A percentile compares a stretch with the other conserved stretches of the same genome.
Conservation (phyloP, 2,888 invertebrate species). For the Caenorhabditis sp. region DNA sequence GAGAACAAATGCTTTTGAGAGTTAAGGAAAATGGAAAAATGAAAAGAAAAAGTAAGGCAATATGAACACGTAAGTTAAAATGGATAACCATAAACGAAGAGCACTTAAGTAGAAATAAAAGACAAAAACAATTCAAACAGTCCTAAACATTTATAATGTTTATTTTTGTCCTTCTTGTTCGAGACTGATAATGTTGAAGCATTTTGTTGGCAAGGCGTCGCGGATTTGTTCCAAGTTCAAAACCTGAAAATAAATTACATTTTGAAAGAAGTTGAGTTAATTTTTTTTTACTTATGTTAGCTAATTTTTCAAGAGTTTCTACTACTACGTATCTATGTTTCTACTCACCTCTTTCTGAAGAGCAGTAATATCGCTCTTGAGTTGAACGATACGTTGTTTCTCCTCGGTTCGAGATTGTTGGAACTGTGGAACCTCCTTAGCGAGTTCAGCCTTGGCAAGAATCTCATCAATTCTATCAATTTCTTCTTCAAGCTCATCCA, state of each 20-base stretch:
- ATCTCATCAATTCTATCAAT: constrained; percentile 59
- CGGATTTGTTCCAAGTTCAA: constrained; percentile 84
- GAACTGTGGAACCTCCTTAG: constrained; percentile 47
- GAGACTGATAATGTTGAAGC: constrained; percentile 77
- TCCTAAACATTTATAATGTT: neutral
- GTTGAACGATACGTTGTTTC: constrained; percentile 29
- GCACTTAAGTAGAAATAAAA: neutral
- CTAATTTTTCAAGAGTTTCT: no score
- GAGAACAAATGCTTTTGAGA: constrained; percentile 3
- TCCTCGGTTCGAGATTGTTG: constrained; percentile 42
- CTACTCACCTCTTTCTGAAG: constrained; percentile 40
- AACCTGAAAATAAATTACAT: no score
- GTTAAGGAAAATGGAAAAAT: neutral
- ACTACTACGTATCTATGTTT: no score
- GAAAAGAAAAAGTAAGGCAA: neutral
- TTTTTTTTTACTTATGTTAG: constrained; percentile 1
- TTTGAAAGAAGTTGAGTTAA: neutral
- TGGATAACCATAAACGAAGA: neutral
- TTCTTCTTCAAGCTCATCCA: constrained; percentile 72
- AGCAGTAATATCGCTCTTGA: constrained; percentile 45
- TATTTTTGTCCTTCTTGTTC: constrained; percentile 67
- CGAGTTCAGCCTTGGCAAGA: constrained; percentile 47
- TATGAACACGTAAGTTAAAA: constrained; percentile 6
- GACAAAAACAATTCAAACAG: neutral
- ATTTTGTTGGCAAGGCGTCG: constrained; percentile 81